phyloP scores from a whole-genome alignment of 2,888 invertebrate species.

The Acronicta leporina region DNA sequence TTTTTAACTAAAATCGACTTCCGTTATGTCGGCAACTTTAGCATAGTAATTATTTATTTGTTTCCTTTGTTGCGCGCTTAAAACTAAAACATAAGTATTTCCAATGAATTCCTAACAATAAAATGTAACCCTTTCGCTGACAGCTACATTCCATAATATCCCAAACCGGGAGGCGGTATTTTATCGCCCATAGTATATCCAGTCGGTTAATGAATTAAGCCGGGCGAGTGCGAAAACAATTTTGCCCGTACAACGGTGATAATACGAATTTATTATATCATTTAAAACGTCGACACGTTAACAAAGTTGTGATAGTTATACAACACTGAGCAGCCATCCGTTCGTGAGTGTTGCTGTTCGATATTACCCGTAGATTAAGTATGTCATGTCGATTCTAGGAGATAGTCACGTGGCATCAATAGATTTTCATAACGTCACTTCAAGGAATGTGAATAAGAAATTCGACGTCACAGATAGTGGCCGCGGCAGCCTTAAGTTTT shows the following conservation, averaged over 20 bases:
- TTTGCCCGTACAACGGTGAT: conserved; percentile 77
- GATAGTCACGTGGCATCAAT: too few relatives aligned
- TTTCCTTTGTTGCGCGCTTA: too few relatives aligned
- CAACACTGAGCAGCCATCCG: conserved; percentile 56
- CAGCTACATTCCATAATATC: conserved; percentile 38
- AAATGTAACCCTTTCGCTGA: conserved; percentile 22
- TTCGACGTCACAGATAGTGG: too few relatives aligned
- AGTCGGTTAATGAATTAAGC: conserved; percentile 80
- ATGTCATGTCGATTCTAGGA: too few relatives aligned
- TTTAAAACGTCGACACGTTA: conserved; percentile 81
- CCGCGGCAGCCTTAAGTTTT: too few relatives aligned
- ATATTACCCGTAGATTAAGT: too few relatives aligned
- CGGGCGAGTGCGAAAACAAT: conserved; percentile 79
- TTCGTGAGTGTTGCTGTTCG: conserved; percentile 21
- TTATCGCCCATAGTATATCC: conserved; percentile 71
- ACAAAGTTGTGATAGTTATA: conserved; percentile 72
- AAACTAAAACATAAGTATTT: neutral
- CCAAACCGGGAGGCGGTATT: conserved; percentile 50
- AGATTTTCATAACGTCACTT: too few relatives aligned
- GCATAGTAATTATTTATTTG: too few relatives aligned
- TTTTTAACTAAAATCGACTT: too few relatives aligned
- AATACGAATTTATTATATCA: conserved; percentile 86
- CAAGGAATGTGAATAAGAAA: too few relatives aligned
- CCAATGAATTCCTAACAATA: conserved; percentile 5
- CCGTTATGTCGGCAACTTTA: too few relatives aligned